Percentiles rank a stretch among this genome's conserved stretches.
phyloP scores from a whole-genome alignment of 2,797 vertebrate genomes.

The Artibeus jamaicensis region DNA sequence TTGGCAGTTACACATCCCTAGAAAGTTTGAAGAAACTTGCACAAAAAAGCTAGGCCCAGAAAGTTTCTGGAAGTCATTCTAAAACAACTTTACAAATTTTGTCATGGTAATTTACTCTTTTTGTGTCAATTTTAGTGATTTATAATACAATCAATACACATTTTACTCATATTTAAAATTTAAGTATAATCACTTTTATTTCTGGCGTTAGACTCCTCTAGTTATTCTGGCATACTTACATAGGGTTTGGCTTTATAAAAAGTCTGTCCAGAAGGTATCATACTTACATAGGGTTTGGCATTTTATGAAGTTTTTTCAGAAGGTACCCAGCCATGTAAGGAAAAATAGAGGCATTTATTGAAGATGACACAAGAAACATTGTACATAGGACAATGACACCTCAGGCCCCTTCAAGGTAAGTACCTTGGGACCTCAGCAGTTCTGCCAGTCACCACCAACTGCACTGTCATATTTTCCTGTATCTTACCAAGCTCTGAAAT shows the following conservation, averaged over 20 bases:
- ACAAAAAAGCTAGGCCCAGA: background rate
- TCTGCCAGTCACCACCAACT: background rate
- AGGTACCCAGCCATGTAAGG: background rate
- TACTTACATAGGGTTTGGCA: no score
- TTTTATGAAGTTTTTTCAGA: no score
- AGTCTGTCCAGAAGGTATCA: no score
- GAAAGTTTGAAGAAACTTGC: background rate
- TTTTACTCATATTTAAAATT: background rate
- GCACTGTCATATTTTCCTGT: background rate
- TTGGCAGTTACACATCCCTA: background rate
- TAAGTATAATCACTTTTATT: background rate
- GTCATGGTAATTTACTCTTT: background rate
- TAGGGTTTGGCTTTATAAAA: background rate
- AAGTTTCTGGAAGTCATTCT: conserved; percentile 1
- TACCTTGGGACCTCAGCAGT: background rate
- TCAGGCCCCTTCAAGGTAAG: background rate
- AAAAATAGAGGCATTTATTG: background rate
- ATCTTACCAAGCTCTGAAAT: background rate
- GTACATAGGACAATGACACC: background rate
- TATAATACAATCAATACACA: background rate
- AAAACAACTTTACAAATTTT: conserved; percentile 14
- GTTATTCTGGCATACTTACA: background rate
- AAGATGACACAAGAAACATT: background rate
- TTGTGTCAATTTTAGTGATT: background rate
- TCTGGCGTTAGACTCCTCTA: background rate